Base-by-base conservation (phyloP, 2,797 vertebrate genomes). In the Neosilurus mollespiculum region DNA sequence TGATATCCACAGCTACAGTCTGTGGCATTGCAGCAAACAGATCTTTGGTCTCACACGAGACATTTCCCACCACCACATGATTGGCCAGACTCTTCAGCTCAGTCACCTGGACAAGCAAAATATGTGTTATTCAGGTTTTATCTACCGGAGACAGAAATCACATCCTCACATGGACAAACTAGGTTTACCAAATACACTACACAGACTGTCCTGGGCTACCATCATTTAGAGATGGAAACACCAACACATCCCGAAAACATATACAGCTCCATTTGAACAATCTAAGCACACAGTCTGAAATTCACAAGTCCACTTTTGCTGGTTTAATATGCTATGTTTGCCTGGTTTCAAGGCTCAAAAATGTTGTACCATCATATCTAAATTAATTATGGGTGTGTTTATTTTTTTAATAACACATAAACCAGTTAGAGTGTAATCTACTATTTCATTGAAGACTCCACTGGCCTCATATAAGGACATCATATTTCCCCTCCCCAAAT, bases 1-100 rank as follows among this genome's bases (percentile, higher is more conserved):
- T 99, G 89, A 99, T 97, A 84, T 99, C 98, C 90, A 99, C 97
- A 9, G 97, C 98, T 66, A 99, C 97, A 0, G 94, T 95, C 90
- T 98, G 98, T 0, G 98, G 96, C 26, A 98, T 93, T 20, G 97
- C 96, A 0, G 96, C 94, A 84, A 98, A 98, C 56, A 99, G 94
- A 88, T 99, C 97, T 93, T 97, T 99, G 10, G 97, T 99, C 91
- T 99, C 97, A 0, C 98, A 99, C 11, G 96, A 98, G 86, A 99
- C 97, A 0, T 94, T 98, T 84, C 98, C 98, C 34, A 99, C 97
- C 37, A 98, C 94, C 62, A 98, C 96, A 0, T 98, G 97, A 92
- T 96, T 98, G 89, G 97, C 96, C 89, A 99, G 89, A 90, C 97
- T 96, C 91, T 99, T 99, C 62, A 99, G 89, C 89, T 99, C 98